phyloP scores from a whole-genome alignment of 2,888 invertebrate species.

The Euproctis similis region DNA sequence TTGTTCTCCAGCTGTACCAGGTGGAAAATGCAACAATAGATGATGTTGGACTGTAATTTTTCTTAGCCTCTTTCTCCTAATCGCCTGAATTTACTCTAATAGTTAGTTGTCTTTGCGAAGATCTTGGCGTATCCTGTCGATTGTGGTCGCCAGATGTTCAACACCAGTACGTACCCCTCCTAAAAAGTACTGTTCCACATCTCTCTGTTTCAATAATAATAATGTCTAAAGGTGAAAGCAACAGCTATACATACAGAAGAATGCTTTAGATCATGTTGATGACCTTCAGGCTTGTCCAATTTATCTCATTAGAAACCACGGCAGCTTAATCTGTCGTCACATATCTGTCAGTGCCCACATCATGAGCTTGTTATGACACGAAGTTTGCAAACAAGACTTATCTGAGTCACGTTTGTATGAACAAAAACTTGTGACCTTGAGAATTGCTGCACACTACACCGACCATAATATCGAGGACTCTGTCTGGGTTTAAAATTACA shows the following conservation, averaged over 20 bases:
- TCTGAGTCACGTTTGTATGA: conserved; percentile 8
- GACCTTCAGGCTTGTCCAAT: conserved; percentile 8
- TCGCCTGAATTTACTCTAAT: too few species aligned
- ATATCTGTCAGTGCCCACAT: conserved; percentile 6
- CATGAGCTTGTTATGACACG: conserved; percentile 6
- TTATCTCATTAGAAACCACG: conserved; percentile 5
- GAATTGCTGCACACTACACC: background rate
- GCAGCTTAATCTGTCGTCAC: conserved; percentile 6
- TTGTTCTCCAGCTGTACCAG: too few species aligned
- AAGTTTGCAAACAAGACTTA: conserved; percentile 6
- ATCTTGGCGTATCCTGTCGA: too few species aligned
- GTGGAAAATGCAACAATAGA: too few species aligned
- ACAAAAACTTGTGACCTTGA: conserved; percentile 12
- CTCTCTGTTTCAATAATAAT: too few species aligned
- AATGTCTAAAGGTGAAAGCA: too few species aligned
- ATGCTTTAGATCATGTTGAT: background rate
- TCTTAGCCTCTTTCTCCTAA: too few species aligned
- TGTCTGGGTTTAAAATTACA: background rate
- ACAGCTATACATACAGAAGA: background rate
- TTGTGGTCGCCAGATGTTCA: too few species aligned
- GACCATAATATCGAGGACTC: conserved; percentile 1
- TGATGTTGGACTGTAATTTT: too few species aligned
- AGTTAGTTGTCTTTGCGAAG: too few species aligned
- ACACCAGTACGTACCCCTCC: too few species aligned
- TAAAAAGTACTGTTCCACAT: background rate